These are phyloP conservation scores for Crotalus helleri DNA, from an alignment of 2,113 vertebrate species.

Conservation along the genomic window DNA sequence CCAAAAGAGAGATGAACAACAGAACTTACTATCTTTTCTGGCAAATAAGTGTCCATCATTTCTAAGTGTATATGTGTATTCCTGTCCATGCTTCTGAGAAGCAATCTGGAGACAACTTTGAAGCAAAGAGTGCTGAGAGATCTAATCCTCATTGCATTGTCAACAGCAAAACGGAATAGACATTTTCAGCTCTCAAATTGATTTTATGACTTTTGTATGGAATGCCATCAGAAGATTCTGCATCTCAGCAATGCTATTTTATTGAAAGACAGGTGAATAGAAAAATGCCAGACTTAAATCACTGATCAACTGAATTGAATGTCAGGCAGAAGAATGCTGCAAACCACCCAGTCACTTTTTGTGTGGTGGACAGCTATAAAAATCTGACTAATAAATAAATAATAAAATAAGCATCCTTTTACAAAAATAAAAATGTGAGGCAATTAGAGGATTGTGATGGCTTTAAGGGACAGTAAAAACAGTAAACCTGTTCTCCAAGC, in stretches of 20 bases:
- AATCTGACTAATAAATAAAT: not conserved
- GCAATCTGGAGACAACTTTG: not conserved
- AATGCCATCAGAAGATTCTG: not conserved
- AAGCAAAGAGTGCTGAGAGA: not conserved
- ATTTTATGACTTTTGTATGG: not conserved
- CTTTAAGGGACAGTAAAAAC: not conserved
- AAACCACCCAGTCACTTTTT: not conserved
- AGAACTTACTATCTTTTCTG: not conserved
- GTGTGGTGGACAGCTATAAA: not conserved
- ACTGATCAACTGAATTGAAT: not conserved
- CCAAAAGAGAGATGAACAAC: not conserved
- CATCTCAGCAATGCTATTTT: not conserved
- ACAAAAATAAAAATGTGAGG: not conserved
- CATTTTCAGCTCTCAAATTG: not conserved
- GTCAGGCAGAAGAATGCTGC: not conserved
- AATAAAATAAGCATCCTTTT: not conserved
- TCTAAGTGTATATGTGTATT: not conserved
- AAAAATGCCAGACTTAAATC: not conserved
- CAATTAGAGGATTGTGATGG: not conserved
- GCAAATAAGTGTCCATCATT: not conserved
- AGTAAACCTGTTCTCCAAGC: not conserved
- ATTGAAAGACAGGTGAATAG: not conserved
- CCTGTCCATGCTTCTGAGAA: not conserved
- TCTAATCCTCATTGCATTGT: not conserved
- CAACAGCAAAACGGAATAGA: not conserved